These are phyloP conservation scores for Leptinotarsa peninsularis DNA, from an alignment of 2,888 invertebrate genomes.

Conservation along the genomic window DNA sequence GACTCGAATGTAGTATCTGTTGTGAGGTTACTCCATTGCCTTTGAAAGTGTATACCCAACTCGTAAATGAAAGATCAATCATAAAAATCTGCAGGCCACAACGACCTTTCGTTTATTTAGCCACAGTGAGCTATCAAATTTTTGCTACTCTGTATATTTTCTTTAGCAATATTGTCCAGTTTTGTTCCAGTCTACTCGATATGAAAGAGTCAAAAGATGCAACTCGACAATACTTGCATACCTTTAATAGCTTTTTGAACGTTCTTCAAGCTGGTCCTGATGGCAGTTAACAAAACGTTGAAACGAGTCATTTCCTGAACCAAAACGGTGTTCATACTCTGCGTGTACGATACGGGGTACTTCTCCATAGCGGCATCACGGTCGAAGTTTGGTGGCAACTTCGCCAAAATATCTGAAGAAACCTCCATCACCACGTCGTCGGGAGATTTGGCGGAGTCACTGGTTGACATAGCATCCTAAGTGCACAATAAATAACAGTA, in stretches of 20 bases:
- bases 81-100: no score
- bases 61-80: no score
- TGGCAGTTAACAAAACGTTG: slow-evolving; percentile 72
- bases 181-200: no score
- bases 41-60: no score
- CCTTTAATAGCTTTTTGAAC: slow-evolving; percentile 91
- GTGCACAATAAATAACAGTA: slow-evolving; percentile 78
- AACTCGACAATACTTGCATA: slow-evolving; percentile 53
- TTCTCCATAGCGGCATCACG: slow-evolving; percentile 74
- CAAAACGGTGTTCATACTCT: slow-evolving; percentile 95
- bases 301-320: slow-evolving; percentile 79
- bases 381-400: slow-evolving; percentile 80
- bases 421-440: slow-evolving; percentile 86
- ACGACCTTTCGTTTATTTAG: no score
- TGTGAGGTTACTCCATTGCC: no score
- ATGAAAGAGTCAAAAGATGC: no score
- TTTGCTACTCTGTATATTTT: no score
- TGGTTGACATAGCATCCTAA: slow-evolving; percentile 7
- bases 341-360: slow-evolving; percentile 82
- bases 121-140: no score
- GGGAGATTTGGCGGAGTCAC: slow-evolving; percentile 71
- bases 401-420: slow-evolving; percentile 81
- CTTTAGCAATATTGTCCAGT: no score
- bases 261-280: slow-evolving; percentile 80
- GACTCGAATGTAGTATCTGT: no score